Evolutionary conservation across 2,113 vertebrate genomes (phyloP), one percentile per base, ranked within the genome.

Genomic region (Cavia porcellus): DNA sequence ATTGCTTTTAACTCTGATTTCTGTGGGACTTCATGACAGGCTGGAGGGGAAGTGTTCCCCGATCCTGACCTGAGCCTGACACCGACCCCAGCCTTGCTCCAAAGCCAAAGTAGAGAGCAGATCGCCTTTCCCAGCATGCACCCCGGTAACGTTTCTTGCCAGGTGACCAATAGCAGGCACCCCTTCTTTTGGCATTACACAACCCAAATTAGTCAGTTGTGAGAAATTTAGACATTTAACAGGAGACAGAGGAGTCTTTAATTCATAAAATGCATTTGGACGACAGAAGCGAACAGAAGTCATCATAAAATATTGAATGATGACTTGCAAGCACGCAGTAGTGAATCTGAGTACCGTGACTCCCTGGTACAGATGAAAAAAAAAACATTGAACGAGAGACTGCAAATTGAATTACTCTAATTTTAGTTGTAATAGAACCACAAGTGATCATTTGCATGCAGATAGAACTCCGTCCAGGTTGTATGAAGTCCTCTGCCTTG

Each of bases 161-260:
- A n/a, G 68, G 64, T 92, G 72, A 38, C 55, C 10, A 17, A n/a
- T 0, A 2, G 17, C 62, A 0, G 22, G 62, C 4, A 35, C 19
- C 1, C 32, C 52, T 25, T 68, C 62, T 55, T 13, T 5, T 19
- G 80, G 47, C 74, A 47, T 66, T n/a, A 19, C 19, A 7, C 55
- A 80, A 70, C 90, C 38, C 14, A 22, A 57, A 17, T 55, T 20
- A 89, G 45, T 82, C 64, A 74, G 62, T 89, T 89, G 45, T 50
- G 52, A 87, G 30, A 89, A 89, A 52, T 68, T 90, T 17, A 95
- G 88, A 96, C 55, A 19, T 75, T 32, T 80, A 64, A 74, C 82
- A 55, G 93, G 77, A 74, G 32, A 47, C 7, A 30, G 38, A 80
- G 28, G 38, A 80, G 28, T 82, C 75, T 96, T 57, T 64, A 75